phyloP scores from a whole-genome alignment of 1,140 invertebrate genomes.

The Trialeurodes vaporariorum region DNA sequence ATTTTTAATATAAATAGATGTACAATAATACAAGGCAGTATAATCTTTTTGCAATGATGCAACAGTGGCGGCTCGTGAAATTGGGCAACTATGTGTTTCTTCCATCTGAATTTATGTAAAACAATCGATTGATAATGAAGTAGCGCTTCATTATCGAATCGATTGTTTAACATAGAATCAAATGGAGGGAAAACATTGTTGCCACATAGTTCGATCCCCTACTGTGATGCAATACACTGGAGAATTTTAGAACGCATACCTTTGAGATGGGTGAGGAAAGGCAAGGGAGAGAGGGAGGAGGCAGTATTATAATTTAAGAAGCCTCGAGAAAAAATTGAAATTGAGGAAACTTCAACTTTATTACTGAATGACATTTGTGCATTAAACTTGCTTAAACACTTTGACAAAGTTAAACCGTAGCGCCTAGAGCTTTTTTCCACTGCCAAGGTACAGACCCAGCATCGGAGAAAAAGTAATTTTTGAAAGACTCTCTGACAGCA shows the following conservation, averaged over 20 bases:
- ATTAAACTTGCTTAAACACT: not conserved
- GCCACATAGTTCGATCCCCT: too few species aligned
- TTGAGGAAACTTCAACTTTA: conserved; percentile 3
- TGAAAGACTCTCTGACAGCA: conserved; percentile 13
- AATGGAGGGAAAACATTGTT: too few species aligned
- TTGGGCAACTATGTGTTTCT: too few species aligned
- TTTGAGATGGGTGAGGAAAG: not conserved
- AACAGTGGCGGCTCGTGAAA: too few species aligned
- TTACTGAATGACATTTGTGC: conserved; percentile 2
- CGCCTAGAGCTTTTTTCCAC: not conserved
- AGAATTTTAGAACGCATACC: too few species aligned
- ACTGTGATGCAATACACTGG: too few species aligned
- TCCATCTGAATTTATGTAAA: too few species aligned
- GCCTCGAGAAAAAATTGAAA: not conserved
- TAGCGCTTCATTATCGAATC: too few species aligned
- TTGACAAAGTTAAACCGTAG: conserved; percentile 3
- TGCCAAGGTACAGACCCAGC: conserved; percentile 14
- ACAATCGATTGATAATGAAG: too few species aligned
- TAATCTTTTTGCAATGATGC: too few species aligned
- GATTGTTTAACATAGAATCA: too few species aligned
- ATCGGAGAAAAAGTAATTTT: conserved; percentile 6
- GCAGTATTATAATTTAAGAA: not conserved
- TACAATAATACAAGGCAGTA: too few species aligned
- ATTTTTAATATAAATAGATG: not conserved
- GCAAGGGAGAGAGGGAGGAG: not conserved